A percentile compares a stretch with the other conserved stretches of the same genome.
Evolutionary conservation across 2,888 invertebrate genomes (phyloP).

Genomic region (Amblyteles armatorius): DNA sequence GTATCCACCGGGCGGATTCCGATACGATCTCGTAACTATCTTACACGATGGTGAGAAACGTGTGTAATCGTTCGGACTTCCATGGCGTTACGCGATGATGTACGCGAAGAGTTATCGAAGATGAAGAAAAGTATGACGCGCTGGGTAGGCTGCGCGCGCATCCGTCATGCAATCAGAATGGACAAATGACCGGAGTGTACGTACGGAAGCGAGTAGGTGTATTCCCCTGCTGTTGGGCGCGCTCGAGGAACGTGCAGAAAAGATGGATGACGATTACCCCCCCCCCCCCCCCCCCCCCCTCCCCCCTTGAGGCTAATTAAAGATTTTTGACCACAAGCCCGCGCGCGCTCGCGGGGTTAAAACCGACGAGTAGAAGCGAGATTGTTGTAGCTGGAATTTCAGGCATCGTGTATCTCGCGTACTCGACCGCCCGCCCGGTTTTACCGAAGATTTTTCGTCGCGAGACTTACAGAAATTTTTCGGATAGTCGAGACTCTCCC

Average conservation of each 20-base stretch:
- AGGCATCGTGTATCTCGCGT: constrained; percentile 57
- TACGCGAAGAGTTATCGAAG: not conserved
- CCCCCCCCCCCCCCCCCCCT: constrained; percentile 8
- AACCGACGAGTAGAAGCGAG: constrained; percentile 18
- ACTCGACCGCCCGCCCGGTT: constrained; percentile 3
- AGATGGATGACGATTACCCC: constrained; percentile 63
- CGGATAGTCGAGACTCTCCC: constrained; percentile 54
- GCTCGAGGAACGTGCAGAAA: constrained; percentile 62
- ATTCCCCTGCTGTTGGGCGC: constrained; percentile 5
- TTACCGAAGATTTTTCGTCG: constrained; percentile 57
- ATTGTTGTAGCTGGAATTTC: constrained; percentile 60
- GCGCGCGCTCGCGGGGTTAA: constrained; percentile 33
- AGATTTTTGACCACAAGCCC: constrained; percentile 54
- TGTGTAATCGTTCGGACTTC: not conserved
- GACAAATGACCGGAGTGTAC: not conserved
- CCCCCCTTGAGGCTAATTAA: constrained; percentile 55
- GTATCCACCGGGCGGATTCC: not conserved
- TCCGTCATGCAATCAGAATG: not conserved
- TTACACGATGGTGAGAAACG: not conserved
- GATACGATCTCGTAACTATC: not conserved
- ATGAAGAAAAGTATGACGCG: not conserved
- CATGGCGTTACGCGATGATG: not conserved
- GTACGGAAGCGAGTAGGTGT: constrained; percentile 8
- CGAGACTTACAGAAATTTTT: constrained; percentile 65
- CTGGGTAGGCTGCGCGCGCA: not conserved